Percentiles rank a stretch among this genome's conserved stretches.
Conservation (phyloP, 1,140 invertebrate genomes). For the Heliconius congener region DNA sequence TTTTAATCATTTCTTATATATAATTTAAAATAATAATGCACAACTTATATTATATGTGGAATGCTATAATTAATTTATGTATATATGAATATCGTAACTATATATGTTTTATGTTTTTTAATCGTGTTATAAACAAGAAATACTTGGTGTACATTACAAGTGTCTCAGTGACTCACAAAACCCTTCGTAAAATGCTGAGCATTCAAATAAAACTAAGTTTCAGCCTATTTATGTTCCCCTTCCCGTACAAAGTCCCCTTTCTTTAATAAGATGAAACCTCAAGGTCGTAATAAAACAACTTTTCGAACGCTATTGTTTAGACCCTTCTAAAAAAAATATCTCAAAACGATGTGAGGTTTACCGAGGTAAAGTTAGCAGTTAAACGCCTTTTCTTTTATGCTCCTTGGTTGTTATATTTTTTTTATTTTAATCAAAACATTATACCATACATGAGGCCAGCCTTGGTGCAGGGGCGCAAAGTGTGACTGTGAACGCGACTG, state of each 20-base stretch:
- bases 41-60: too few relatives aligned
- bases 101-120: background rate
- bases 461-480: too few relatives aligned
- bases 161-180: constrained; percentile 22
- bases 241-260: constrained; percentile 20
- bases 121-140: background rate
- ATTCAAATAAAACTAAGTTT: constrained; percentile 17
- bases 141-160: background rate
- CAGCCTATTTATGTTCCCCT: constrained; percentile 24
- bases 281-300: constrained; percentile 10
- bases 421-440: too few relatives aligned
- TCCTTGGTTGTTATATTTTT: background rate
- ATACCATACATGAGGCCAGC: too few relatives aligned
- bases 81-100: background rate
- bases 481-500: too few relatives aligned
- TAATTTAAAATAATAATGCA: too few relatives aligned
- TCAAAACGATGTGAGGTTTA: background rate
- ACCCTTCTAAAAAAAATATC: background rate
- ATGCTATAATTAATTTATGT: background rate
- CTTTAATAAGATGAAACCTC: constrained; percentile 17
- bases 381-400: background rate
- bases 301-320: constrained; percentile 5
- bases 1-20: too few relatives aligned
- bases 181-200: constrained; percentile 8
- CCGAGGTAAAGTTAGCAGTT: background rate